Conservation (phyloP, 2,888 invertebrate genomes). For the Cephus rjabovi region DNA sequence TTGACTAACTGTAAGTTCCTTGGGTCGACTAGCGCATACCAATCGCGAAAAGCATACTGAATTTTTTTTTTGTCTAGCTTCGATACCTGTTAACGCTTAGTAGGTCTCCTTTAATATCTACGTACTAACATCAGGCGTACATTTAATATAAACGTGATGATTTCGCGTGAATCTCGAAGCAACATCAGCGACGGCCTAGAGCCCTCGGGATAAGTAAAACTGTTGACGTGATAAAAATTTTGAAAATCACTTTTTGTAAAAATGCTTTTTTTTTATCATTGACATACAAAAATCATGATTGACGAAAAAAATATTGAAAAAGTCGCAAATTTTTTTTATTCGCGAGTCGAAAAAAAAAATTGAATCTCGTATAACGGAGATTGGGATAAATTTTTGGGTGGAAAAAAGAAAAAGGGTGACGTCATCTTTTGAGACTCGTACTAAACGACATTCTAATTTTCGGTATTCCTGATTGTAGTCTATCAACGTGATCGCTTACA, state of each 20-base stretch:
- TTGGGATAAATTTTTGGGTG: neutral
- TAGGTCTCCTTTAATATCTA: neutral
- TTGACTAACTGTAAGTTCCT: neutral
- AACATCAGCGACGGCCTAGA: no score
- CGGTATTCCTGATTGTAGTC: neutral
- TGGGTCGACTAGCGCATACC: neutral
- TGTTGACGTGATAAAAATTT: neutral
- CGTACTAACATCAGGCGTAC: neutral
- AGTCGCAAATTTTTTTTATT: neutral
- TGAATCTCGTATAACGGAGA: neutral
- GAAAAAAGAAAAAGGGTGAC: neutral
- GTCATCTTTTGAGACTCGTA: neutral
- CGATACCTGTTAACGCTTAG: conserved; percentile 5
- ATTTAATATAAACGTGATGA: neutral
- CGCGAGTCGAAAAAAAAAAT: neutral
- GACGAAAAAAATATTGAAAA: neutral
- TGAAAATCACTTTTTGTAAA: no score
- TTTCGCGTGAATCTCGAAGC: no score
- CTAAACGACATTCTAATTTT: neutral
- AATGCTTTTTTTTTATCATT: neutral
- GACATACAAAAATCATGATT: neutral
- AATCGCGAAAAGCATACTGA: conserved; percentile 17
- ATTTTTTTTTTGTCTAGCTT: conserved; percentile 7
- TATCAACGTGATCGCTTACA: neutral
- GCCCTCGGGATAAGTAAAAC: no score